Evolutionary conservation across 2,113 vertebrate species (phyloP).

Genomic region (Amphiprion percula): DNA sequence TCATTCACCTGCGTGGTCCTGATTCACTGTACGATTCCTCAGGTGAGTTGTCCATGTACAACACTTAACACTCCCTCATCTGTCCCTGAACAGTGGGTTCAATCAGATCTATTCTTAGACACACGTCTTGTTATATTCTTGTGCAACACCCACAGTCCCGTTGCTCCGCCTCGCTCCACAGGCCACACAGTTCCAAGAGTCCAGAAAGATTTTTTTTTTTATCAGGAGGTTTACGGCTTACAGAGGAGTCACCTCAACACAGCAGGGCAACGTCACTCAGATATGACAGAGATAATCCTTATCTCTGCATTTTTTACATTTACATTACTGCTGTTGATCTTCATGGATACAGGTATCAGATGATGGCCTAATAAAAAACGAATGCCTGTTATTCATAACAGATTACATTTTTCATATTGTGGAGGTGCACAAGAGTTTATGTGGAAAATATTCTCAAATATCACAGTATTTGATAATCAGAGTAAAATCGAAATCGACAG

Average conservation of each 20-base stretch:
- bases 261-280: neutral
- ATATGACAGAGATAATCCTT: neutral
- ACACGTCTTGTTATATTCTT: conserved; percentile 73
- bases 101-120: conserved; percentile 77
- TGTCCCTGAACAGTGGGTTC: neutral
- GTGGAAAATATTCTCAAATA: neutral
- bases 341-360: neutral
- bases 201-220: conserved; percentile 46
- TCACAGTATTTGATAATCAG: too few species aligned
- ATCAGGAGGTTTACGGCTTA: conserved; percentile 58
- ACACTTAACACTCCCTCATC: conserved; percentile 23
- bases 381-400: neutral
- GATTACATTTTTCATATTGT: neutral
- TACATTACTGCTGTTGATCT: neutral
- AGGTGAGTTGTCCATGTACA: conserved; percentile 13
- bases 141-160: conserved; percentile 38
- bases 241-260: neutral
- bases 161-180: conserved; percentile 61
- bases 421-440: neutral
- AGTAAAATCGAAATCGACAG: neutral
- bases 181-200: conserved; percentile 55
- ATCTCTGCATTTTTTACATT: neutral
- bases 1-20: neutral
- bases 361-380: neutral
- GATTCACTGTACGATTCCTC: neutral